These are phyloP conservation scores for Pristionchus entomophagus DNA, from an alignment of 2,888 invertebrate species.

Conservation along the genomic window DNA sequence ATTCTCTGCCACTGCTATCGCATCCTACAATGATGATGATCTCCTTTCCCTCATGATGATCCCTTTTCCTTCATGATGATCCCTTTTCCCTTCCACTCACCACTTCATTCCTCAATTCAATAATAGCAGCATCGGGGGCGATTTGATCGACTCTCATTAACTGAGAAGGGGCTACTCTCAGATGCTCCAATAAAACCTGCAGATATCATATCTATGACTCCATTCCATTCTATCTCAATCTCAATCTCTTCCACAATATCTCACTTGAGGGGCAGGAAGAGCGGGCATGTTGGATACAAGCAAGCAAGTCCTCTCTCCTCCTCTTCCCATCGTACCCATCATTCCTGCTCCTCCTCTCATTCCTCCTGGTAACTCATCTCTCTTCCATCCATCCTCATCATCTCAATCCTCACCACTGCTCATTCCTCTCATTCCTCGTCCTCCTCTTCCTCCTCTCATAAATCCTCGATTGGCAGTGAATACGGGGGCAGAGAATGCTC, in stretches of 20 bases:
- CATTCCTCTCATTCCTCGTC: conserved; percentile 1
- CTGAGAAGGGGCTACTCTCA: background rate
- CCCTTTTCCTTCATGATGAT: background rate
- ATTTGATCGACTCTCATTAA: background rate
- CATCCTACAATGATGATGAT: background rate
- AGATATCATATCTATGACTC: background rate
- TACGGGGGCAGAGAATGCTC: conserved; percentile 20
- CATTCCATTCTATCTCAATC: too few species aligned
- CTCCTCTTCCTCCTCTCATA: conserved; percentile 5
- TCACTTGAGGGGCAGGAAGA: background rate
- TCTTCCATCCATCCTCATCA: background rate
- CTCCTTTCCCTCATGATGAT: background rate
- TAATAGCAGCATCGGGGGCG: conserved; percentile 15
- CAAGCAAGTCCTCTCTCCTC: background rate
- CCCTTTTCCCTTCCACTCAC: background rate
- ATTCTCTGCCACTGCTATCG: background rate
- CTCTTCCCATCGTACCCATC: conserved; percentile 1
- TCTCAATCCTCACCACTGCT: background rate
- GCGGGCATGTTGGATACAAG: conserved; percentile 33
- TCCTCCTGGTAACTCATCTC: background rate
- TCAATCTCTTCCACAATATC: background rate
- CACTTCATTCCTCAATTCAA: background rate
- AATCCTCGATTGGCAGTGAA: conserved; percentile 11
- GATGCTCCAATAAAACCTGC: conserved; percentile 11
- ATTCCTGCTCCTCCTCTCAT: background rate